Base-by-base conservation (phyloP, 2,888 invertebrate genomes). In the Calliopum simillimum region DNA sequence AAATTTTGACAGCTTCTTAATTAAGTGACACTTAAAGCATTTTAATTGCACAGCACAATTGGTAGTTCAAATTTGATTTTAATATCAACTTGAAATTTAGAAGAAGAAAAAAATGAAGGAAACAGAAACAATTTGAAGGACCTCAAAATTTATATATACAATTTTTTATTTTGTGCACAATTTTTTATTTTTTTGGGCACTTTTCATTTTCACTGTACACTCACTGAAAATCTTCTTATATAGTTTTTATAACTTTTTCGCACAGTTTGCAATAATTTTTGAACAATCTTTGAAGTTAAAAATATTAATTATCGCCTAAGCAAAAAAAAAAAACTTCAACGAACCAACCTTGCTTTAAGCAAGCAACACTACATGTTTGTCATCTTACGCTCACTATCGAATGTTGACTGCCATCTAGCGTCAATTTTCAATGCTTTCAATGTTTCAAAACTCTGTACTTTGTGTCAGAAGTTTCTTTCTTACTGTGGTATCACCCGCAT, bases 331-430 rank as follows among this genome's bases (percentile, higher is more conserved):
- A 6, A 33, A 33, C 1, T 33, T n/a, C 4, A 33, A 1, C 33
- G 33, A 8, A 33, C 33, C 33, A 33, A 33, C 33, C 33, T 33
- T 33, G 33, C 33, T 33, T 8, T 33, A 33, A 33, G 33, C 33
- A 33, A 33, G 33, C 33, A 33, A 33, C 33, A 33, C 33, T 33
- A 8, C 8, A 33, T 33, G 33, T 33, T 33, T 33, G 33, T 33
- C n/a, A n/a, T n/a, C 25, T 23, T 14, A 47, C 47, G 2, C 23
- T 19, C 23, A 49, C 62, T 16, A 23, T n/a, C 47, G 23, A 33
- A 33, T 33, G 16, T 21, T 33, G 62, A 49, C 62, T 63, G 62
- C 62, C 62, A 47, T 47, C 62, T 49, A 63, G 47, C 16, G 49
- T n/a, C 49, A 25, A 23, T 33, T 63, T 59, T 41, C 19, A 41